Base-by-base conservation (phyloP, 92 coral and sea anemone species). In the Paramuricea clavata region DNA sequence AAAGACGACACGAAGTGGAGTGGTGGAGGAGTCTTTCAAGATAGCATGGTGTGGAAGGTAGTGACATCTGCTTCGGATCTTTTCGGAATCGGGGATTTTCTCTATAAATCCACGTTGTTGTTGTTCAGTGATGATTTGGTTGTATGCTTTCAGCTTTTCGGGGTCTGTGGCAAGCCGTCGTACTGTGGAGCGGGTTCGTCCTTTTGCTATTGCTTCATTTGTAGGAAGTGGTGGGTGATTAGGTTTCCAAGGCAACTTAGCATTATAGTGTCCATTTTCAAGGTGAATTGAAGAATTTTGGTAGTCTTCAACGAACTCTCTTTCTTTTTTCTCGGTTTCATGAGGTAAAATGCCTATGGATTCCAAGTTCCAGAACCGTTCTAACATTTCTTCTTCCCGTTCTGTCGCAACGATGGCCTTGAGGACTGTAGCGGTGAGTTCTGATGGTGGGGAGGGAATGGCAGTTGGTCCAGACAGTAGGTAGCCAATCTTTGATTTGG, bases 41-140 rank as follows among this genome's bases (percentile, higher is more conserved):
- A 89, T 92, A 11, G 94, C 85, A 27, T 85, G 92, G 35, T 85
- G 94, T 22, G 90, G 92, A 7, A 92, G 81, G 86, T 92, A 88
- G 49, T 80, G 92, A 12, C 69, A 62, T 0, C 5, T 6, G 2
- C 81, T 83, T 25, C n/a, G 59, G 83, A 2, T 78, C n/a, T 17
- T 39, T 41, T 64, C 69, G 5, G 86, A 81, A 49, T 56, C 22
- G 11, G 28, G 42, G 5, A 91, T 89, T 69, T 65, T 91, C 60
- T 91, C 91, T 8, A 87, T 87, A 52, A 91, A 87, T 56, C 91
- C 91, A 35, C 36, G 21, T n/a, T 28, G 32, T 9, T 25, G 15
- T 47, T 82, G 76, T 0, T 88, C 87, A 0, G 17, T 32, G 69
- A 88, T 88, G 44, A 70, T 47, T 19, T 81, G 81, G 54, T 60